Evolutionary conservation across 2,797 vertebrate genomes (phyloP).

Genomic region (Bucorvus abyssinicus): DNA sequence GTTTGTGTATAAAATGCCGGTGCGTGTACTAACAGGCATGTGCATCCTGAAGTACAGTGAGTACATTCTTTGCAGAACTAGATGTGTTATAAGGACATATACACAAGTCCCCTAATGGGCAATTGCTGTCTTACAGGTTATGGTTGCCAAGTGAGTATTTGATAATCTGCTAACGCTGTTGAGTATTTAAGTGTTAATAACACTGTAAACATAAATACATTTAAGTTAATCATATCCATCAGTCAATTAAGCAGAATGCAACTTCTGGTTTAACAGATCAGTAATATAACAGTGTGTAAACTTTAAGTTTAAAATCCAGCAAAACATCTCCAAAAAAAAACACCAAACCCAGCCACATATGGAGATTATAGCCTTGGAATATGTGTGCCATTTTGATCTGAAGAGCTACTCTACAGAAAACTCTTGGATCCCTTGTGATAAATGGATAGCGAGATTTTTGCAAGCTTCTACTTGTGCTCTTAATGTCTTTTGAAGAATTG

Average conservation of each 20-base stretch:
- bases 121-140: neutral
- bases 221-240: neutral
- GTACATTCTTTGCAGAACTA: neutral
- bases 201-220: neutral
- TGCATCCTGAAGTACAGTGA: neutral
- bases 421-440: neutral
- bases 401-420: neutral
- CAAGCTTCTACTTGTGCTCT: neutral
- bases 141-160: neutral
- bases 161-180: neutral
- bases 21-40: neutral
- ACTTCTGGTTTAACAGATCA: neutral
- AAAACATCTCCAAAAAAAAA: neutral
- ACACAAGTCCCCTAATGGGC: neutral
- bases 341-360: neutral
- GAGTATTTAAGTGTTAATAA: neutral
- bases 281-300: neutral
- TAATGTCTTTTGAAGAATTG: neutral
- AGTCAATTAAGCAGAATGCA: neutral
- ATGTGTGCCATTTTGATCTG: neutral
- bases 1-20: neutral
- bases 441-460: neutral
- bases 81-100: neutral
- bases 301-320: neutral
- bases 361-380: neutral